Conservation (phyloP, 2,888 invertebrate species). For the Patella depressa region DNA sequence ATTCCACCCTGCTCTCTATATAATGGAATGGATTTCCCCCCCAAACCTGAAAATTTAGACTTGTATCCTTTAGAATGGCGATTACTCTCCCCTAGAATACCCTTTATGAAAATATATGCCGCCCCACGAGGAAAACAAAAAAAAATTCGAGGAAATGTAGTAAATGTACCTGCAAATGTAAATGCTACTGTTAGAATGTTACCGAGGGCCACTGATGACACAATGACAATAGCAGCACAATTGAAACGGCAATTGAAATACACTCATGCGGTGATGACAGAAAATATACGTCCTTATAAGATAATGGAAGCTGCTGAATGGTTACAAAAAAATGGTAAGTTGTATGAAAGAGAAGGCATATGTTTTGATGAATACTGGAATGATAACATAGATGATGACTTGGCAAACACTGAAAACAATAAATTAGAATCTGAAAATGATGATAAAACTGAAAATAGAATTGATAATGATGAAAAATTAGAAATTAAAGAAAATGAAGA, state of each 20-base stretch:
- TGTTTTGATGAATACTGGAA: too few species aligned
- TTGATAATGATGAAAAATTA: not conserved
- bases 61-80: not conserved
- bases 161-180: slow-evolving; percentile 13
- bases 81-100: not conserved
- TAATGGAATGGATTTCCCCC: not conserved
- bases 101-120: not conserved
- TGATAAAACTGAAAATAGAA: not conserved
- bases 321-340: not conserved
- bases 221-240: slow-evolving; percentile 15
- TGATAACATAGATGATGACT: too few species aligned
- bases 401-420: too few species aligned
- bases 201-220: slow-evolving; percentile 8
- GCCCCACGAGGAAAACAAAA: not conserved
- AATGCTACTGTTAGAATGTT: slow-evolving; percentile 1
- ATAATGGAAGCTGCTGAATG: slow-evolving; percentile 15
- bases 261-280: not conserved
- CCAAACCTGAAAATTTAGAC: not conserved
- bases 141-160: slow-evolving; percentile 5
- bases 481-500: not conserved
- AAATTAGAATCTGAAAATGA: too few species aligned
- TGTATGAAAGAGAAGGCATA: slow-evolving; percentile 1
- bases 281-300: slow-evolving; percentile 11
- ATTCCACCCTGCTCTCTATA: not conserved
- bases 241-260: slow-evolving; percentile 13